These are phyloP conservation scores for Babyrousa celebensis DNA, from an alignment of 2,797 vertebrate species.

Conservation along the genomic window DNA sequence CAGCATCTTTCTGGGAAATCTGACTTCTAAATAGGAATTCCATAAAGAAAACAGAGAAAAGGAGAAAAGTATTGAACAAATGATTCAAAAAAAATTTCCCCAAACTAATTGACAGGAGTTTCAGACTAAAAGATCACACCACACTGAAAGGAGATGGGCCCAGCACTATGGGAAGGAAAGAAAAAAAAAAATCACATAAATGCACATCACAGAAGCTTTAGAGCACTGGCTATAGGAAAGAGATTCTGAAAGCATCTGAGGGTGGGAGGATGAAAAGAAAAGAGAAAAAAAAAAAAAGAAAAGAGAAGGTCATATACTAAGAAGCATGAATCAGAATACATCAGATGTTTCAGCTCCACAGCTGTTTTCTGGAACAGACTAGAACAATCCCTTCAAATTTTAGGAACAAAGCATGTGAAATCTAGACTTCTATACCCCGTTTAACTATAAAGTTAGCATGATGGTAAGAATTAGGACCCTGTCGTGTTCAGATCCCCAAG, in stretches of 20 bases:
- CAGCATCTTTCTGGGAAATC: not conserved
- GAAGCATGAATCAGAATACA: not conserved
- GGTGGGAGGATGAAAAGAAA: not conserved
- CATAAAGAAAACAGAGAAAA: conserved; percentile 12
- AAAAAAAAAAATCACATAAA: not conserved
- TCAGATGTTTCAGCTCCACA: not conserved
- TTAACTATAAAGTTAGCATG: not conserved
- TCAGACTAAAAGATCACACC: not conserved
- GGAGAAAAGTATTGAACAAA: not conserved
- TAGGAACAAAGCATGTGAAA: conserved; percentile 17
- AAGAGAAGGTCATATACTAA: not conserved
- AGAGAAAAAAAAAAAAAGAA: not conserved
- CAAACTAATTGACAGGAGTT: not conserved
- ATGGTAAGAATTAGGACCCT: not conserved
- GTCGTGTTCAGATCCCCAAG: not conserved
- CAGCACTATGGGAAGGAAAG: not conserved
- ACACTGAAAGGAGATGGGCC: not conserved
- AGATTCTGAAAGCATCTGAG: not conserved
- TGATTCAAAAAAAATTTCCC: conserved; percentile 11
- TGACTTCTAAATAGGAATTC: not conserved
- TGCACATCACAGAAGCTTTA: not conserved
- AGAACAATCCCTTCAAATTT: not conserved
- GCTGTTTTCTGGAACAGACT: not conserved
- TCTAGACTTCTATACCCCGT: not conserved
- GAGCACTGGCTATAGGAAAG: not conserved